Evolutionary conservation across 2,888 invertebrate species (phyloP).

Genomic region (Neocrepidodera transversa): DNA sequence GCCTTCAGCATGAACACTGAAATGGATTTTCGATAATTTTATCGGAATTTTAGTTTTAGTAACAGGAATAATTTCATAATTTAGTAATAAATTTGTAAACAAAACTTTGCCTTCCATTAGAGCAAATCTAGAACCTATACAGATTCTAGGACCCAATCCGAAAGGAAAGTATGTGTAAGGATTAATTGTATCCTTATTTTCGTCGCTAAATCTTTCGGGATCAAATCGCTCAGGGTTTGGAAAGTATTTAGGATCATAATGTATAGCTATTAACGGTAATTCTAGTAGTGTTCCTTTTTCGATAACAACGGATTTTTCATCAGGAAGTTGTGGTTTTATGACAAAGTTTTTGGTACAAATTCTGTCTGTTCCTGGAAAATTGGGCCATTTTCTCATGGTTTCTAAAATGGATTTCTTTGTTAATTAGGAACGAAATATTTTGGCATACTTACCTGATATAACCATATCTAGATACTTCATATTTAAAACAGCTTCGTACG

Average conservation of each 20-base stretch:
- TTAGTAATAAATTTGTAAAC: slow-evolving; percentile 43
- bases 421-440: too few species aligned
- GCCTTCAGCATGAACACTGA: neutral
- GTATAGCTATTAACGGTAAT: slow-evolving; percentile 5
- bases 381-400: slow-evolving; percentile 62
- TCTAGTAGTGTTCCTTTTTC: slow-evolving; percentile 43
- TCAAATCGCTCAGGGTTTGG: slow-evolving; percentile 60
- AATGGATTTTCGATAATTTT: slow-evolving; percentile 17
- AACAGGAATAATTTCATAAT: slow-evolving; percentile 45
- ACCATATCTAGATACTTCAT: slow-evolving; percentile 71
- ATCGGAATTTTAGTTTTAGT: slow-evolving; percentile 48
- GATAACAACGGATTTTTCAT: slow-evolving; percentile 43
- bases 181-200: slow-evolving; percentile 62
- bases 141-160: slow-evolving; percentile 63
- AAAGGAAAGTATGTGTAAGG: slow-evolving; percentile 56
- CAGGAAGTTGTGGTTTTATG: slow-evolving; percentile 40
- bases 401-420: too few species aligned
- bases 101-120: slow-evolving; percentile 47
- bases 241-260: slow-evolving; percentile 1
- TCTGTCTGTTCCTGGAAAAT: slow-evolving; percentile 55
- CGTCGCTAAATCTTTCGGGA: slow-evolving; percentile 60
- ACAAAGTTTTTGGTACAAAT: slow-evolving; percentile 61
- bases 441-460: slow-evolving; percentile 63
- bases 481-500: slow-evolving; percentile 63
- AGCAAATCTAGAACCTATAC: slow-evolving; percentile 62